A percentile compares a stretch with the other conserved stretches of the same genome.
phyloP scores from a whole-genome alignment of 2,888 invertebrate genomes.

The Leptopilina syphax region DNA sequence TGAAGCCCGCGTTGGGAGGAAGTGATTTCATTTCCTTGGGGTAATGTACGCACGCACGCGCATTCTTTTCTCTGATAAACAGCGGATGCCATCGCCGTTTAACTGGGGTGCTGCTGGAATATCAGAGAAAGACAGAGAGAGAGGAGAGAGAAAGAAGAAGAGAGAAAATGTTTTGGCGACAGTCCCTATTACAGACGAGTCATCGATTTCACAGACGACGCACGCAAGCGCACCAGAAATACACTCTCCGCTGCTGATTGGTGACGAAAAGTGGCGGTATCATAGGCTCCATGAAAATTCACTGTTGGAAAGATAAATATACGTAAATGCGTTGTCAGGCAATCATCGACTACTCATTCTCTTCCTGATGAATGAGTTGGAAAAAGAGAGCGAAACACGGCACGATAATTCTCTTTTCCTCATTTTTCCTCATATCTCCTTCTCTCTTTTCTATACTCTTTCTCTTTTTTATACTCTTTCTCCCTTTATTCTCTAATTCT shows the following conservation, averaged over 20 bases:
- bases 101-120: constrained; percentile 56
- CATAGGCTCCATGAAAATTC: constrained; percentile 43
- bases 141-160: constrained; percentile 13
- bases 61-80: constrained; percentile 36
- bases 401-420: no score
- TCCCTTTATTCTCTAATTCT: no score
- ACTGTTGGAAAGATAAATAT: constrained; percentile 39
- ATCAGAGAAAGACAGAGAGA: constrained; percentile 38
- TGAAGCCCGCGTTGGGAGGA: constrained; percentile 31
- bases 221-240: constrained; percentile 59
- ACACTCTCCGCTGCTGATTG: constrained; percentile 60
- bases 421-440: no score
- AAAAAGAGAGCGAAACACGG: neutral
- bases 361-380: constrained; percentile 28
- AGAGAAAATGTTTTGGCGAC: constrained; percentile 62
- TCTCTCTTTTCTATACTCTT: no score
- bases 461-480: no score
- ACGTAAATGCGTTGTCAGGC: constrained; percentile 34
- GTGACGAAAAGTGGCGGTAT: constrained; percentile 61
- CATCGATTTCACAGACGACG: constrained; percentile 62
- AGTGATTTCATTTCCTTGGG: constrained; percentile 40
- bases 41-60: constrained; percentile 31
- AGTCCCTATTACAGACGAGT: constrained; percentile 59
- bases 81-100: constrained; percentile 53
- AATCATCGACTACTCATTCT: constrained; percentile 27